phyloP scores from a whole-genome alignment of 2,113 vertebrate species.

The Scalopus aquaticus region DNA sequence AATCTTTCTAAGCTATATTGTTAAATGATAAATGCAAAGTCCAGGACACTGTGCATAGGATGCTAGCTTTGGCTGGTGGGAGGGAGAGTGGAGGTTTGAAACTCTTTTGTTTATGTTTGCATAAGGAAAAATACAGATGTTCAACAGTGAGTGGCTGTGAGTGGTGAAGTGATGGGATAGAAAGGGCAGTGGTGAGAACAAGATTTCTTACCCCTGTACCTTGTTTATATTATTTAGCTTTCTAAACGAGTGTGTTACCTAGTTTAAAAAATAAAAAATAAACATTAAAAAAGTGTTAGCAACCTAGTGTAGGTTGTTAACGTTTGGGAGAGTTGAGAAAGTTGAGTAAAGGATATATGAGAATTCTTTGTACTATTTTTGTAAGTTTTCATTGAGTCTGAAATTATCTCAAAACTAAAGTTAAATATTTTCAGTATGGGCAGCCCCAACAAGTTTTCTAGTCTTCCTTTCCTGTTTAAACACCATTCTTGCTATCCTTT shows the following conservation, averaged over 20 bases:
- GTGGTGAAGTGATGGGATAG: background rate
- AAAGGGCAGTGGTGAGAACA: background rate
- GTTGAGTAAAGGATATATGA: background rate
- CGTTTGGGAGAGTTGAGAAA: background rate
- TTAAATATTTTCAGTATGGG: background rate
- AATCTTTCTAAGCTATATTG: conserved; percentile 15
- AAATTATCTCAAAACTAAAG: conserved; percentile 37
- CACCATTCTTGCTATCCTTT: background rate
- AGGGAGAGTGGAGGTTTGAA: background rate
- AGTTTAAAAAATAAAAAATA: background rate
- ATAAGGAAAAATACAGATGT: conserved; percentile 42
- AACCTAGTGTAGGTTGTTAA: background rate
- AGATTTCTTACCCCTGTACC: background rate
- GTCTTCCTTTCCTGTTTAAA: conserved; percentile 25
- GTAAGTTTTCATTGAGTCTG: background rate
- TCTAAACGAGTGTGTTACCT: background rate
- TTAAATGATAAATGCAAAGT: conserved; percentile 21
- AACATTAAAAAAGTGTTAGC: conserved; percentile 19
- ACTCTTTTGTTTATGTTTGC: conserved; percentile 34
- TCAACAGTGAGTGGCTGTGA: background rate
- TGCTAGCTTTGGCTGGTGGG: background rate
- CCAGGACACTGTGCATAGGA: background rate
- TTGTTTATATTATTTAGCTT: conserved; percentile 13
- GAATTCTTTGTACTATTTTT: background rate
- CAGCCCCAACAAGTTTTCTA: background rate